phyloP scores from a whole-genome alignment of 2,888 invertebrate species.

The Netelia virgata region DNA sequence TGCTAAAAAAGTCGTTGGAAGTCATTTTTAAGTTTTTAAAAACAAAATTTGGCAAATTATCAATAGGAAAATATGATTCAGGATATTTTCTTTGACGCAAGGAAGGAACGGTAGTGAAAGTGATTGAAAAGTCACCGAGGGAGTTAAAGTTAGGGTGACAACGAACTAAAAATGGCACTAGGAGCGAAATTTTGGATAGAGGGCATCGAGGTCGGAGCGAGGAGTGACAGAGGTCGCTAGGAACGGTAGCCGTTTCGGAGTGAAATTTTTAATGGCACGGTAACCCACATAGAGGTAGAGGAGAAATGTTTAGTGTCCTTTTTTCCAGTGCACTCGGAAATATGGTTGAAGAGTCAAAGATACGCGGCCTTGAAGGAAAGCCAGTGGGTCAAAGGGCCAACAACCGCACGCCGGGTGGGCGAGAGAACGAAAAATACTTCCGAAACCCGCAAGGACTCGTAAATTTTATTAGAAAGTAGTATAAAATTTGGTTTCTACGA shows the following conservation, averaged over 20 bases:
- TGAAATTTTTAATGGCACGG: slow-evolving; percentile 67
- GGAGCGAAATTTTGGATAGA: background rate
- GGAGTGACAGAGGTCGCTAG: background rate
- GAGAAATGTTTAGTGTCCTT: slow-evolving; percentile 64
- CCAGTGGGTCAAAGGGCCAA: slow-evolving; percentile 68
- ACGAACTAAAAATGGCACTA: background rate
- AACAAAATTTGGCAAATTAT: no score
- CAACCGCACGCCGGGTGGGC: slow-evolving; percentile 62
- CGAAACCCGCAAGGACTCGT: slow-evolving; percentile 59
- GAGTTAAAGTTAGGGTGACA: background rate
- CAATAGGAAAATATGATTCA: no score
- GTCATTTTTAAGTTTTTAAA: no score
- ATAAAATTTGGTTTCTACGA: slow-evolving; percentile 57
- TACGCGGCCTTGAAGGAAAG: slow-evolving; percentile 55
- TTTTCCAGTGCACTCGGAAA: slow-evolving; percentile 9
- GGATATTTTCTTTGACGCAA: no score
- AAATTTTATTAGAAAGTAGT: slow-evolving; percentile 68
- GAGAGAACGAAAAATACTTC: slow-evolving; percentile 9
- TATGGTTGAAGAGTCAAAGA: slow-evolving; percentile 24
- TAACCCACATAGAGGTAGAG: slow-evolving; percentile 69
- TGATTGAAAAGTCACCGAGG: background rate
- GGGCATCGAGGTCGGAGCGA: background rate
- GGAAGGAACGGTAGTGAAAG: background rate
- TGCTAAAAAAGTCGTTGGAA: background rate
- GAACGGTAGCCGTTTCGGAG: slow-evolving; percentile 56